A percentile compares a stretch with the other conserved stretches of the same genome.
phyloP scores from a whole-genome alignment of 2,888 invertebrate species.

The Furcula furcula region DNA sequence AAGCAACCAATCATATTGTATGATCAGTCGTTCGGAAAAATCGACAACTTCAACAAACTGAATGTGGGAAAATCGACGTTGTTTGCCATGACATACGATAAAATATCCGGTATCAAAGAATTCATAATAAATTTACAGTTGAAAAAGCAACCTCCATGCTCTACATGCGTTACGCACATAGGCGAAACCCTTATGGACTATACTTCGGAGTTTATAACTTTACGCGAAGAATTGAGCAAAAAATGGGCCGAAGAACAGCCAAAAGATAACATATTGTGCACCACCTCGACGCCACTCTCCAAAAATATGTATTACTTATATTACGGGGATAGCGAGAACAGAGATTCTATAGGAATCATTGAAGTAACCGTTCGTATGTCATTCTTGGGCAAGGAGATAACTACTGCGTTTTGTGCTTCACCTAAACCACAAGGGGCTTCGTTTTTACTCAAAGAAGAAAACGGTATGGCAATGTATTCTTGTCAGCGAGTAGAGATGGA shows the following conservation, averaged over 20 bases:
- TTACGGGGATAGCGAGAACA: slow-evolving; percentile 50
- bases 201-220: slow-evolving; percentile 52
- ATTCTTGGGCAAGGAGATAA: slow-evolving; percentile 73
- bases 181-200: slow-evolving; percentile 66
- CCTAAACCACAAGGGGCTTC: slow-evolving; percentile 57
- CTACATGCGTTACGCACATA: slow-evolving; percentile 62
- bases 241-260: slow-evolving; percentile 67
- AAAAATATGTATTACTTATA: slow-evolving; percentile 67
- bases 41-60: slow-evolving; percentile 56
- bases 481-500: slow-evolving; percentile 76
- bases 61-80: slow-evolving; percentile 71
- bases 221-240: slow-evolving; percentile 63
- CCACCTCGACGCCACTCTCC: slow-evolving; percentile 62
- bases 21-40: slow-evolving; percentile 62
- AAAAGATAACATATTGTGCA: slow-evolving; percentile 63
- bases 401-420: slow-evolving; percentile 62
- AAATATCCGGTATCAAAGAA: slow-evolving; percentile 64
- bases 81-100: slow-evolving; percentile 76
- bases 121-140: slow-evolving; percentile 58
- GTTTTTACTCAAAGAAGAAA: slow-evolving; percentile 58
- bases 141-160: slow-evolving; percentile 69
- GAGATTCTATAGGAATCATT: slow-evolving; percentile 66
- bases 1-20: slow-evolving; percentile 66
- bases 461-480: slow-evolving; percentile 71
- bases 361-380: slow-evolving; percentile 70